Conservation (phyloP, 2,113 vertebrate species). For the Notiomystis cincta region DNA sequence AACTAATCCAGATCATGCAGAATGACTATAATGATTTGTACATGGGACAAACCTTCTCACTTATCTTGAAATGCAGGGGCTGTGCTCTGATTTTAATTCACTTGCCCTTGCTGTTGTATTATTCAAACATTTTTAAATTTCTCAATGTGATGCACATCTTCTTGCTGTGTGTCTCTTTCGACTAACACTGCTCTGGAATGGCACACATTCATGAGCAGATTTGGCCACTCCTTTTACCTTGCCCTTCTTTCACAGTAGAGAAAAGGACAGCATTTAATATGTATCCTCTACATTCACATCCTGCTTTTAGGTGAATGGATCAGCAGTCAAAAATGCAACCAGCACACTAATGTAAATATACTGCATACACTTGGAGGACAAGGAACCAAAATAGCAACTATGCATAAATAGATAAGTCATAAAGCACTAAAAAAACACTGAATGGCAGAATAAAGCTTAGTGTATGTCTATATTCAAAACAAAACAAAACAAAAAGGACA, state of each 20-base stretch:
- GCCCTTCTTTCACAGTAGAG: neutral
- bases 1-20: neutral
- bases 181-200: neutral
- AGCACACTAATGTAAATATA: constrained; percentile 9
- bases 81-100: neutral
- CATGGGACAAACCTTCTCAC: neutral
- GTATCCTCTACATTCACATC: neutral
- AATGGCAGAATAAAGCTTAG: constrained; percentile 5
- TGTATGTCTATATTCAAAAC: constrained; percentile 1
- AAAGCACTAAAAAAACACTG: neutral
- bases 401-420: constrained; percentile 41
- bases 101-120: neutral
- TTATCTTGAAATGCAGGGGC: neutral
- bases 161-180: neutral
- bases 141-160: neutral
- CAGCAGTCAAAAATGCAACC: constrained; percentile 27
- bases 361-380: neutral
- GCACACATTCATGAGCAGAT: neutral
- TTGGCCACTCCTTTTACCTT: neutral
- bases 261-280: neutral
- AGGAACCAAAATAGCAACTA: constrained; percentile 23
- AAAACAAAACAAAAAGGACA: constrained; percentile 18
- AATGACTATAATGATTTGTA: neutral
- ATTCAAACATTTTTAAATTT: neutral
- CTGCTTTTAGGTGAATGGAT: constrained; percentile 36